Conservation (phyloP, 2,113 vertebrate genomes). For the Lampris incognitus region DNA sequence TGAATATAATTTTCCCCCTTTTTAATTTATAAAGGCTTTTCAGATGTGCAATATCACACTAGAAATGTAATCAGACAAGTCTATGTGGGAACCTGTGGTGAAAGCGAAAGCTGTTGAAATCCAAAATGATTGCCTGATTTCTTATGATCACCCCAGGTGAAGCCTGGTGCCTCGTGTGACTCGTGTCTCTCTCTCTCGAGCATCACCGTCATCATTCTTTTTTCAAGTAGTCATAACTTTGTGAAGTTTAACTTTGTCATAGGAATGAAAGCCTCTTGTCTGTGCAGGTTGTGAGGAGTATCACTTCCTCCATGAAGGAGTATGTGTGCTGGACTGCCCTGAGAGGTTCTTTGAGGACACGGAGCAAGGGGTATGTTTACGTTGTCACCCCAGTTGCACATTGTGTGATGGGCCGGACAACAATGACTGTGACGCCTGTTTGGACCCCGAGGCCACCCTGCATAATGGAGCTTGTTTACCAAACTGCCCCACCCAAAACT, state of each 20-base stretch:
- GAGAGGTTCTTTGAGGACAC: slow-evolving; percentile 79
- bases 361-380: slow-evolving; percentile 73
- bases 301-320: slow-evolving; percentile 81
- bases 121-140: not conserved
- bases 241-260: not conserved
- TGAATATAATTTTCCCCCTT: too few relatives aligned
- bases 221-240: not conserved
- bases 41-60: too few relatives aligned
- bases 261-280: slow-evolving; percentile 8
- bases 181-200: not conserved
- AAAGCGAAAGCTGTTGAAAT: not conserved
- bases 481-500: slow-evolving; percentile 83
- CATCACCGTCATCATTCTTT: not conserved
- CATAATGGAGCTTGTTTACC: slow-evolving; percentile 81
- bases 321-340: slow-evolving; percentile 85
- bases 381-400: slow-evolving; percentile 85
- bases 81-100: too few relatives aligned
- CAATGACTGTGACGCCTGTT: slow-evolving; percentile 84
- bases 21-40: too few relatives aligned
- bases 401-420: slow-evolving; percentile 82
- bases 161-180: not conserved
- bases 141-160: not conserved
- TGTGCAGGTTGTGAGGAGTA: slow-evolving; percentile 83
- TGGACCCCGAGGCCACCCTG: slow-evolving; percentile 48
- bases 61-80: too few relatives aligned